These are phyloP conservation scores for Falco berigora DNA, from an alignment of 2,797 vertebrate genomes.

Conservation along the genomic window DNA sequence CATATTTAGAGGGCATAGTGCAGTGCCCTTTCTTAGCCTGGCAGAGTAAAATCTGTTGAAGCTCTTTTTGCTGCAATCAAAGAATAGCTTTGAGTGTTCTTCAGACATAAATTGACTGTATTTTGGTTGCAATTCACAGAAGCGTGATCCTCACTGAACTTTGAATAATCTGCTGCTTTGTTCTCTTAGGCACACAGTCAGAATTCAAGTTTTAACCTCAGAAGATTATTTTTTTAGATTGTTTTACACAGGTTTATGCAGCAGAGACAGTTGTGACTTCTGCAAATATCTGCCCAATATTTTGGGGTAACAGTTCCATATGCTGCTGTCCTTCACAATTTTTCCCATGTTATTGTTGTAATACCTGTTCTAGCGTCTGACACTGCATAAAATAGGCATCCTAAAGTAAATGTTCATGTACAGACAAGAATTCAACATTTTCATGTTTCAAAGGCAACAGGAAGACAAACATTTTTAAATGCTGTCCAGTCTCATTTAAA, in stretches of 20 bases:
- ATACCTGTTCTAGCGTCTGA: background rate
- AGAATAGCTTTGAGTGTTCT: background rate
- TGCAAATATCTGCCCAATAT: background rate
- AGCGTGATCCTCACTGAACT: background rate
- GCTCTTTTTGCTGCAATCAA: background rate
- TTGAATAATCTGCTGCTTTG: background rate
- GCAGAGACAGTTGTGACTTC: background rate
- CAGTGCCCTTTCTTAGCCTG: background rate
- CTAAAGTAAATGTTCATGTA: background rate
- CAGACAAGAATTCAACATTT: background rate
- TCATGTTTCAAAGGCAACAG: background rate
- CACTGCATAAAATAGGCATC: background rate
- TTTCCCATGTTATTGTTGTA: background rate
- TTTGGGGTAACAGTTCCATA: background rate
- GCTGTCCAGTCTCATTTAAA: background rate
- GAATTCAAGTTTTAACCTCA: background rate
- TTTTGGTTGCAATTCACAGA: background rate
- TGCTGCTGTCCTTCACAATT: background rate
- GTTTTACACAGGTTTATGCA: background rate
- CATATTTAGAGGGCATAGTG: background rate
- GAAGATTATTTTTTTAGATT: background rate
- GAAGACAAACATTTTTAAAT: background rate
- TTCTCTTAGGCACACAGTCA: background rate
- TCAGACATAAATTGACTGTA: background rate
- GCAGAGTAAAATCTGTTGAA: background rate